Percentiles rank a stretch among this genome's conserved stretches.
These are phyloP conservation scores for Muscicapa comitata DNA, from an alignment of 2,797 vertebrate species.

Conservation along the genomic window DNA sequence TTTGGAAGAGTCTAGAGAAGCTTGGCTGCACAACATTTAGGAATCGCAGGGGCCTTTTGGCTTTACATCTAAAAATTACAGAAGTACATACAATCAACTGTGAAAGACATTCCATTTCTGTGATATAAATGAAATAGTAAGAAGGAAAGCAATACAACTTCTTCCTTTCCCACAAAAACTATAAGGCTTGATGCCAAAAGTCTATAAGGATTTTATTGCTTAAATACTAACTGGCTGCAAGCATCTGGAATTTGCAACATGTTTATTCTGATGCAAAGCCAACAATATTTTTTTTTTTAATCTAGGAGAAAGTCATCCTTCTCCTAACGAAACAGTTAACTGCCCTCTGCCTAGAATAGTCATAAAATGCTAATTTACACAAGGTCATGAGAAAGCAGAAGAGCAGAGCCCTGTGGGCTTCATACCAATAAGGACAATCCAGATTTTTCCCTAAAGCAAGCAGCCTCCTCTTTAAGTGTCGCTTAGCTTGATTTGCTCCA, in stretches of 20 bases:
- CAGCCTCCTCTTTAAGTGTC: neutral
- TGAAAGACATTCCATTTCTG: conserved; percentile 49
- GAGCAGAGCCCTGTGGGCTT: neutral
- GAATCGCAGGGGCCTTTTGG: neutral
- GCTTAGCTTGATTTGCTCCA: neutral
- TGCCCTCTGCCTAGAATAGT: neutral
- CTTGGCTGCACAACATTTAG: neutral
- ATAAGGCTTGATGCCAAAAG: conserved; percentile 12
- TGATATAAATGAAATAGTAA: conserved; percentile 42
- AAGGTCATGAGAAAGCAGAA: conserved; percentile 38
- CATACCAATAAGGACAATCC: neutral
- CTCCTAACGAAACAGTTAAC: neutral
- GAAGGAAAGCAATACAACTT: neutral
- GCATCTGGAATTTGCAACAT: conserved; percentile 15
- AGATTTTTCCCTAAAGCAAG: neutral
- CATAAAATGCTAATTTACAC: conserved; percentile 13
- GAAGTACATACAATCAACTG: neutral
- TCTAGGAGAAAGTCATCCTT: neutral
- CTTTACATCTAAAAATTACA: conserved; percentile 1
- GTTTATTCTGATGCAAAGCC: conserved; percentile 43
- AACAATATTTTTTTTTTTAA: conserved; percentile 13
- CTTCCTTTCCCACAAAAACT: conserved; percentile 30
- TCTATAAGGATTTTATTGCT: conserved; percentile 32
- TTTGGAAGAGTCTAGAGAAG: neutral
- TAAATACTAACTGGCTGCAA: conserved; percentile 19